Evolutionary conservation across 2,888 invertebrate genomes (phyloP), one percentile per base, ranked within the genome.

Genomic region (Graphium colonna): DNA sequence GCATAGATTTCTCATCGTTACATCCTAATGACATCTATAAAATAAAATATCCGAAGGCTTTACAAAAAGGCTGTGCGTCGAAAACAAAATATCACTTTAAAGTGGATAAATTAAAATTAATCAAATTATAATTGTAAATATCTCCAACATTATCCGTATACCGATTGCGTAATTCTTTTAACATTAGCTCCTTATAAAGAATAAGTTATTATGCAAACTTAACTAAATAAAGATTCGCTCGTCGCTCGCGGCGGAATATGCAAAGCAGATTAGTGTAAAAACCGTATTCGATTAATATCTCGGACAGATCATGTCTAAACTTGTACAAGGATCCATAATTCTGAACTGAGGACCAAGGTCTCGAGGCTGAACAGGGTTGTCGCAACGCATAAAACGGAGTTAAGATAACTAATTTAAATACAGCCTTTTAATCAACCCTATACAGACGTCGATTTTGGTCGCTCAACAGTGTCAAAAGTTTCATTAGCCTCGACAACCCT

Each of bases 261-360:
- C 81, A 81, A 82, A 82, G 71, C 75, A 62, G 75, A 67, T 75
- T 69, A 71, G 68, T 56, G 65, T 67, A 75, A 79, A 81, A 77
- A 72, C 53, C 43, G 49, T 15, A 44, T 62, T 58, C 72, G 68
- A 71, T 68, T 69, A 72, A 70, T 68, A 73, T 74, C 69, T 64
- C 72, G 67, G 63, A 68, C 63, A 67, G 75, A 78, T 85, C 88
- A 79, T 79, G 87, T 88, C 73, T 64, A 71, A 75, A 88, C 87
- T 69, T 82, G 88, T 81, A 73, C 64, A 55, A 52, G 55, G 52
- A 79, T 75, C 66, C 69, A 76, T 71, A 61, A 73, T 79, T 82
- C 82, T 79, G 78, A 80, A 77, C 69, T 63, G 82, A 81, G 82
- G 78, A 75, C 65, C 33, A 60, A 76, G 77, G 79, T 42, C 79